Conservation (phyloP, 1,140 invertebrate genomes). For the Camponotus vicinus region DNA sequence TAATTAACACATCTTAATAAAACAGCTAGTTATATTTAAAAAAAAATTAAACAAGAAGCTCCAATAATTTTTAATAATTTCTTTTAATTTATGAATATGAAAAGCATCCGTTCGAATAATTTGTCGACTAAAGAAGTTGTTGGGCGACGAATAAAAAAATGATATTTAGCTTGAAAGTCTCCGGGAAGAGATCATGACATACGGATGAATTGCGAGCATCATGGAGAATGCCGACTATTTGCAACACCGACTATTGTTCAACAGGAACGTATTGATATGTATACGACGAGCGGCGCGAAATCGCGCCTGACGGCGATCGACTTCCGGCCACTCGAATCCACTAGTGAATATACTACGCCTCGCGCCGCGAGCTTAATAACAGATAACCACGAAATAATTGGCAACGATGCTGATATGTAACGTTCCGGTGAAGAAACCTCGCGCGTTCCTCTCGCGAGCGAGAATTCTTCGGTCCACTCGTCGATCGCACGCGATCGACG, state of each 20-base stretch:
- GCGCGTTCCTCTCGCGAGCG: conserved; percentile 37
- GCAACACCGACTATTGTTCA: conserved; percentile 32
- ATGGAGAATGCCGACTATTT: conserved; percentile 61
- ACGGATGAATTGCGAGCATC: conserved; percentile 45
- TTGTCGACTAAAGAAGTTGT: neutral
- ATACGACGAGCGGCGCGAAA: conserved; percentile 68
- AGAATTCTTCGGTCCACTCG: conserved; percentile 49
- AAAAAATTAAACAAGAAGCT: neutral
- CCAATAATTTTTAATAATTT: neutral
- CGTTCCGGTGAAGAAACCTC: conserved; percentile 78
- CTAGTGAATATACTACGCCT: conserved; percentile 69
- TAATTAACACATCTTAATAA: neutral
- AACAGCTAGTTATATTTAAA: neutral
- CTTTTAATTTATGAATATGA: neutral
- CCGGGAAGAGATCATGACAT: conserved; percentile 51
- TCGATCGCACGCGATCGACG: conserved; percentile 44
- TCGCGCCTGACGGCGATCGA: conserved; percentile 38
- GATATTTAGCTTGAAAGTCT: neutral
- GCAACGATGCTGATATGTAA: conserved; percentile 83
- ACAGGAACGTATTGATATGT: conserved; percentile 74
- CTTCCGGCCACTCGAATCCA: conserved; percentile 70
- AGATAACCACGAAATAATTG: conserved; percentile 77
- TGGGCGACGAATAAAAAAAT: neutral
- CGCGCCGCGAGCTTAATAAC: conserved; percentile 63
- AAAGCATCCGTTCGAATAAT: neutral